Conservation (phyloP, 2,888 invertebrate species). For the Nezara viridula region DNA sequence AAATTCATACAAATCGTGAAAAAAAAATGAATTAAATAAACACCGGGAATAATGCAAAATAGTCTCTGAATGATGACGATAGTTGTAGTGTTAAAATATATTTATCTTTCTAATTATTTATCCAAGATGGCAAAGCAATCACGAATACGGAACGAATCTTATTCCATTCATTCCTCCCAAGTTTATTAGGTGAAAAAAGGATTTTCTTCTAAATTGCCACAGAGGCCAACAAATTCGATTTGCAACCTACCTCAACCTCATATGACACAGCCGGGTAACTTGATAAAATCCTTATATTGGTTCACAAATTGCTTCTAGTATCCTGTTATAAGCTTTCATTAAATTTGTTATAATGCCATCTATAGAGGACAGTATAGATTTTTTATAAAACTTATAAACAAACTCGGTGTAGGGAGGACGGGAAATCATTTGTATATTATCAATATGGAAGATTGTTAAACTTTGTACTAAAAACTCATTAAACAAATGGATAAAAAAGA, state of each 20-base stretch:
- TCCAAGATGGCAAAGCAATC: not conserved
- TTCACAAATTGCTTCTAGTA: not conserved
- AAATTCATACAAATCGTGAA: too few species aligned
- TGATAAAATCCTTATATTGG: not conserved
- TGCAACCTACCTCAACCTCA: constrained; percentile 20
- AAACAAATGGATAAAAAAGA: too few species aligned
- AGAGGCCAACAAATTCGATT: constrained; percentile 6
- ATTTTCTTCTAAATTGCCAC: not conserved
- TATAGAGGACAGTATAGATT: not conserved
- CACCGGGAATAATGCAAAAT: too few species aligned
- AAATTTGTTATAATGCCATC: not conserved
- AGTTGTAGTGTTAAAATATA: not conserved
- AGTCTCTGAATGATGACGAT: too few species aligned
- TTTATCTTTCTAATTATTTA: not conserved
- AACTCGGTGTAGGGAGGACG: not conserved
- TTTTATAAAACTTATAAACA: not conserved
- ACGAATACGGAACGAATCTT: not conserved
- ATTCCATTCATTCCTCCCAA: not conserved
- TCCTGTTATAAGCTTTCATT: not conserved
- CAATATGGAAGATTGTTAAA: too few species aligned
- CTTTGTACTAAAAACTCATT: too few species aligned
- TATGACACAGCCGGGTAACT: constrained; percentile 7
- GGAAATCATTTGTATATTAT: too few species aligned
- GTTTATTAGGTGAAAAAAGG: constrained; percentile 5
- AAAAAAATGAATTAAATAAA: too few species aligned